A percentile compares a stretch with the other conserved stretches of the same genome.
Evolutionary conservation across 2,888 invertebrate species (phyloP).

Genomic region (Panzeria rudis): DNA sequence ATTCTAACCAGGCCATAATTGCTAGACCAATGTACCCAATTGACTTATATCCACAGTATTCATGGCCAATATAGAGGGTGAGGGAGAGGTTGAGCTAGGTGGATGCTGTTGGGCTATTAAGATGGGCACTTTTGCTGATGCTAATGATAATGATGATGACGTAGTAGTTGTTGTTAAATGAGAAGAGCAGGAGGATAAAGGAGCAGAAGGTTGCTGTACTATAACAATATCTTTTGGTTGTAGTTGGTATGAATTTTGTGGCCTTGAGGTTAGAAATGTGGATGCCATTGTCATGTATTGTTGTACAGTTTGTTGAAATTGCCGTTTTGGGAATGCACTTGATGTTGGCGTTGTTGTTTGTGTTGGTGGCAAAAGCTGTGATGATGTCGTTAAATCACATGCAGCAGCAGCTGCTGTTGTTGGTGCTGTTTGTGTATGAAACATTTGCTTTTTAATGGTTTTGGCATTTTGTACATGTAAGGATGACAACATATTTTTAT

Average conservation of each 20-base stretch:
- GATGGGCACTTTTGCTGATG: constrained; percentile 19
- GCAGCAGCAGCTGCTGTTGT: constrained; percentile 26
- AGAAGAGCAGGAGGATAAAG: not conserved
- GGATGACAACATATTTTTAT: constrained; percentile 75
- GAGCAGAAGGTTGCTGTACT: constrained; percentile 33
- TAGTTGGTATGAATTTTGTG: constrained; percentile 61
- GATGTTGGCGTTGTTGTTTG: constrained; percentile 10
- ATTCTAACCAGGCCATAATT: constrained; percentile 2
- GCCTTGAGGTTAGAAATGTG: constrained; percentile 65
- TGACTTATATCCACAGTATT: constrained; percentile 74
- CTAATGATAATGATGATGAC: constrained; percentile 44
- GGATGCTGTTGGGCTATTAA: constrained; percentile 44
- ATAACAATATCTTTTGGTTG: constrained; percentile 28
- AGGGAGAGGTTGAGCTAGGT: constrained; percentile 49
- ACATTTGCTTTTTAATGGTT: constrained; percentile 77
- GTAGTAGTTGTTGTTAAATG: constrained; percentile 22
- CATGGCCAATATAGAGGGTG: constrained; percentile 70
- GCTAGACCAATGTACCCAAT: constrained; percentile 75
- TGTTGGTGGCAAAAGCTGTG: constrained; percentile 29
- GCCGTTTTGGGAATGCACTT: constrained; percentile 63
- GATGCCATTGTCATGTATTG: constrained; percentile 61
- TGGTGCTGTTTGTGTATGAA: constrained; percentile 71
- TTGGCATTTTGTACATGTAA: constrained; percentile 74
- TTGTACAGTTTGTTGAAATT: constrained; percentile 53
- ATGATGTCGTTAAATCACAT: constrained; percentile 14